Conservation (phyloP, 2,888 invertebrate genomes). For the Coenonympha glycerion region DNA sequence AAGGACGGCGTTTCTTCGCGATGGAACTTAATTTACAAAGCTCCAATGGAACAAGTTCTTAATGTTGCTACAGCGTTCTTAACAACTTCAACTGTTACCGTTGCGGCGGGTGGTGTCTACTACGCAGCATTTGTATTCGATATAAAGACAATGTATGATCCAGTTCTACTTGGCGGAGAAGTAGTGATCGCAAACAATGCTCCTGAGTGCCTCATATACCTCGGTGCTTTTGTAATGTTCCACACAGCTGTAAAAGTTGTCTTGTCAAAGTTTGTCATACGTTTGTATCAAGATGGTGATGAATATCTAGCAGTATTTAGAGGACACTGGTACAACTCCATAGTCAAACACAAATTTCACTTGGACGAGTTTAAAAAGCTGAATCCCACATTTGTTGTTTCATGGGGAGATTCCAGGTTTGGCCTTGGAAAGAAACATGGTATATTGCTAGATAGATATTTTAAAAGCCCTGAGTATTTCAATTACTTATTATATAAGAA, state of each 20-base stretch:
- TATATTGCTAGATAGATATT: conserved; percentile 58
- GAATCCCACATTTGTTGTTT: conserved; percentile 46
- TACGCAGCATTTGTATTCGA: conserved; percentile 52
- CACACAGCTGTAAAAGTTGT: conserved; percentile 54
- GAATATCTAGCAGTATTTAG: conserved; percentile 61
- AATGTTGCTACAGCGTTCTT: conserved; percentile 51
- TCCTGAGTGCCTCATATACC: conserved; percentile 52
- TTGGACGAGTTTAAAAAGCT: conserved; percentile 57
- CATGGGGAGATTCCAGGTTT: conserved; percentile 64
- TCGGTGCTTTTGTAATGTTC: conserved; percentile 53
- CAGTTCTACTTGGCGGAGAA: conserved; percentile 49
- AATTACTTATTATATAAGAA: conserved; percentile 52
- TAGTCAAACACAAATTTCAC: conserved; percentile 53
- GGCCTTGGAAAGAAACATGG: conserved; percentile 56
- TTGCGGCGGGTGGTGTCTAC: conserved; percentile 42
- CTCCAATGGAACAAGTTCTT: conserved; percentile 55
- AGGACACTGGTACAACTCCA: conserved; percentile 51
- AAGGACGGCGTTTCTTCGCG: conserved; percentile 50
- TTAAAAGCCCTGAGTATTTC: conserved; percentile 62
- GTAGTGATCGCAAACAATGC: conserved; percentile 57
- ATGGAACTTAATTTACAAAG: conserved; percentile 65
- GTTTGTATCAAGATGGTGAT: conserved; percentile 62
- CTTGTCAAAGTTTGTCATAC: conserved; percentile 58
- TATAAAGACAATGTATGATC: conserved; percentile 42
- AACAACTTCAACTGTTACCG: conserved; percentile 46